Evolutionary conservation across 2,113 vertebrate genomes (phyloP), one percentile per base, ranked within the genome.

Genomic region (Sebastes schlegelii): DNA sequence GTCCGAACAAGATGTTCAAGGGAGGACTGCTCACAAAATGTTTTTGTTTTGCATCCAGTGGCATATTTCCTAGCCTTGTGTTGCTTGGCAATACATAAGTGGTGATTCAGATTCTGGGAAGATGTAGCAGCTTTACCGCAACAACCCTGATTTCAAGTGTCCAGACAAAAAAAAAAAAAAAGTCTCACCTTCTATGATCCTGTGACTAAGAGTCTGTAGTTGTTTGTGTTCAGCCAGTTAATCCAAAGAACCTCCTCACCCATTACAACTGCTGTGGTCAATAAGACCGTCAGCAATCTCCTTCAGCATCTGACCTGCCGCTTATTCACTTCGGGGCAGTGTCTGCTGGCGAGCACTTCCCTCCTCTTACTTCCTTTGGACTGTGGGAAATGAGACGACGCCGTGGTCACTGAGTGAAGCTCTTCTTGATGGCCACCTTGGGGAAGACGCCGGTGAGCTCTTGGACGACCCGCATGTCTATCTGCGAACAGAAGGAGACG

Each of bases 401-500:
- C 68, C 8, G 68, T 14, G 92, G 86, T 99, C 95, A 99, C 92
- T 99, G 98, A 84, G 98, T 99, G 93, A 99, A 99, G 91, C 98
- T 99, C 94, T 98, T 98, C 91, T 99, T 99, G 92, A 99, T 99
- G 92, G 96, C 95, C 76, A 99, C 97, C 5, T 96, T 96, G 67
- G 98, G 98, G 84, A 98, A 99, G 89, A 93, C 95, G 74, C 94
- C 92, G 55, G 93, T 95, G 80, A 99, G 95, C 90, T 99, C 98
- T 69, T 99, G 96, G 62, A 99, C 97, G 19, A 96, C 94, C 84
- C 96, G 96, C 72, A 95, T 97, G 95, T 99, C 98, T 64, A 99
- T 96, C 93, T 99, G 98, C 0, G 98, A 99, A 94, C 98, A 99
- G 96, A 99, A 99, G 93, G 98, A 99, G 87, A 99, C 96, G 60